phyloP scores from a whole-genome alignment of 2,113 vertebrate species.

The Cranoglanis bouderius region DNA sequence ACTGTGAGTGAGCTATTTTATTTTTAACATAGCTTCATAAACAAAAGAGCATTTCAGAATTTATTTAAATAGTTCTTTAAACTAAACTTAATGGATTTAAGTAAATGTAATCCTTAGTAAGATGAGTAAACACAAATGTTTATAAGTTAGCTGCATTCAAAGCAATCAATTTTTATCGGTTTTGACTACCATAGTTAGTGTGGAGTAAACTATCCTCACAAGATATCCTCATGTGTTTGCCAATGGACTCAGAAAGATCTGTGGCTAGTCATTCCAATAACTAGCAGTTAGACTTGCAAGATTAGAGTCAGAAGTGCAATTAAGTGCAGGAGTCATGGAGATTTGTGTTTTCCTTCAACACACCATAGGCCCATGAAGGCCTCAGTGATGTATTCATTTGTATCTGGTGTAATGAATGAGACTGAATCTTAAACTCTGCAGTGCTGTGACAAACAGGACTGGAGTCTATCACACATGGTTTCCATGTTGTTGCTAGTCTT shows the following conservation, averaged over 20 bases:
- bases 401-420: neutral
- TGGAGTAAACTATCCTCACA: neutral
- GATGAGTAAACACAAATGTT: neutral
- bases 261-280: neutral
- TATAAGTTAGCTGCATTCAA: neutral
- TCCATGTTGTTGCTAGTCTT: neutral
- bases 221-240: neutral
- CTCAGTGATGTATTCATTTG: neutral
- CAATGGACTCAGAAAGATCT: neutral
- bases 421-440: neutral
- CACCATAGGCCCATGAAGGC: neutral
- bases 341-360: neutral
- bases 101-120: neutral
- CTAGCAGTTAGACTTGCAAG: neutral
- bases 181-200: neutral
- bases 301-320: neutral
- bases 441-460: neutral
- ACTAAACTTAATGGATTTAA: neutral
- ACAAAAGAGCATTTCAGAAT: neutral
- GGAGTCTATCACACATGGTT: neutral
- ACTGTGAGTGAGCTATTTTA: neutral
- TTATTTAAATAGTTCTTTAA: neutral
- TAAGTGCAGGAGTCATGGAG: neutral
- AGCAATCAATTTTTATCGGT: neutral
- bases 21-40: neutral